These are phyloP conservation scores for Syngnathus typhle DNA, from an alignment of 2,113 vertebrate genomes.

Conservation along the genomic window DNA sequence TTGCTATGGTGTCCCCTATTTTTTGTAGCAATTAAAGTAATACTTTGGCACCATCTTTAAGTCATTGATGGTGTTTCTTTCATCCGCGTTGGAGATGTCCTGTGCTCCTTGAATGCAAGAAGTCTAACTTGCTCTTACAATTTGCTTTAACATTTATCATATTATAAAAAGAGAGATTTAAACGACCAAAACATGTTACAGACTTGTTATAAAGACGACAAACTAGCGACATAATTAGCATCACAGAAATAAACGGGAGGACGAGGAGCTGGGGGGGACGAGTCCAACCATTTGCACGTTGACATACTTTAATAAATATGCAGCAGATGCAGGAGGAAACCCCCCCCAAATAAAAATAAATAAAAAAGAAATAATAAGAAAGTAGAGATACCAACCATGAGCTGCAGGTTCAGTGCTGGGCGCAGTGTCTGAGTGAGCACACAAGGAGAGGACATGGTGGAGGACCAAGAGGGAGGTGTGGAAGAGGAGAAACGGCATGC, in stretches of 20 bases:
- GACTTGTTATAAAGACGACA: not conserved
- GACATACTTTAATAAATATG: conserved; percentile 14
- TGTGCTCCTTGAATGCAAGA: too few relatives aligned
- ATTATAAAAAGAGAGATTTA: too few relatives aligned
- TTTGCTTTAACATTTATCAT: too few relatives aligned
- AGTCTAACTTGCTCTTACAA: not conserved
- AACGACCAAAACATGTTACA: not conserved
- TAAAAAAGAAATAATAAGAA: conserved; percentile 22
- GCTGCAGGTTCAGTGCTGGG: conserved; percentile 77
- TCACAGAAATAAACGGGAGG: conserved; percentile 8
- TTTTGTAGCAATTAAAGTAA: too few relatives aligned
- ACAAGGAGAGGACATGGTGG: conserved; percentile 64
- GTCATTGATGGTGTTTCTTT: too few relatives aligned
- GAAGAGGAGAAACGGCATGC: conserved; percentile 74
- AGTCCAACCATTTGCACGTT: not conserved
- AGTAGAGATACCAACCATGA: conserved; percentile 77
- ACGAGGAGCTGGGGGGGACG: too few relatives aligned
- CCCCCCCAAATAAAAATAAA: too few relatives aligned
- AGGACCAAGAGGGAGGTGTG: conserved; percentile 65
- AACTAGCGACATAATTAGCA: conserved; percentile 1
- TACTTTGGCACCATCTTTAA: too few relatives aligned
- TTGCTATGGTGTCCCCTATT: too few relatives aligned
- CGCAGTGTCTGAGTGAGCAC: conserved; percentile 74
- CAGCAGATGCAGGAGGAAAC: conserved; percentile 29
- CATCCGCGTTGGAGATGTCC: too few relatives aligned